Percentiles rank a stretch among this genome's conserved stretches.
phyloP scores from a whole-genome alignment of 2,797 vertebrate genomes.

The Botia almorhae region DNA sequence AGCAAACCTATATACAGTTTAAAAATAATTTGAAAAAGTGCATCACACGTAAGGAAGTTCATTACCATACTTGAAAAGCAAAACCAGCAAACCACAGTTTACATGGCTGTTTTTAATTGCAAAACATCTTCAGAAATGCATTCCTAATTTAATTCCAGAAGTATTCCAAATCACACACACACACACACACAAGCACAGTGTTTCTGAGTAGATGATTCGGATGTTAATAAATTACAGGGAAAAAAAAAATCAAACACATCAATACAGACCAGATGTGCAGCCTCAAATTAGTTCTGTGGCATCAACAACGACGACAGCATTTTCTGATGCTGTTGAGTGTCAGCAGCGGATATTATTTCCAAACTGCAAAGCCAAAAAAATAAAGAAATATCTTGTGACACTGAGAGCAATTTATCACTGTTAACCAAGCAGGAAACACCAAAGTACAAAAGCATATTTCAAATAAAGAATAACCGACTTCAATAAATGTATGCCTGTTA shows the following conservation, averaged over 20 bases:
- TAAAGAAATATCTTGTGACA: neutral
- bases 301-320: neutral
- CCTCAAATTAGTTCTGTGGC: neutral
- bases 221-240: neutral
- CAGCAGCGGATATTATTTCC: neutral
- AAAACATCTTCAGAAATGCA: neutral
- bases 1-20: neutral
- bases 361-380: slow-evolving; percentile 8
- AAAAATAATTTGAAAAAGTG: neutral
- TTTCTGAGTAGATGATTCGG: slow-evolving; percentile 4
- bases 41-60: neutral
- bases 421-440: neutral
- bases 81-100: slow-evolving; percentile 6
- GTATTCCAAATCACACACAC: neutral
- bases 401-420: neutral
- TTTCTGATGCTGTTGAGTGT: neutral
- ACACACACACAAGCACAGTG: neutral
- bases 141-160: slow-evolving; percentile 13
- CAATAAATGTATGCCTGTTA: neutral
- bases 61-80: neutral
- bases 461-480: slow-evolving; percentile 13
- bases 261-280: slow-evolving; percentile 20
- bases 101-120: neutral
- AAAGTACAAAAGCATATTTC: neutral
- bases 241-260: neutral